Base-by-base conservation (phyloP, 2,113 vertebrate genomes). In the Dinomys branickii region DNA sequence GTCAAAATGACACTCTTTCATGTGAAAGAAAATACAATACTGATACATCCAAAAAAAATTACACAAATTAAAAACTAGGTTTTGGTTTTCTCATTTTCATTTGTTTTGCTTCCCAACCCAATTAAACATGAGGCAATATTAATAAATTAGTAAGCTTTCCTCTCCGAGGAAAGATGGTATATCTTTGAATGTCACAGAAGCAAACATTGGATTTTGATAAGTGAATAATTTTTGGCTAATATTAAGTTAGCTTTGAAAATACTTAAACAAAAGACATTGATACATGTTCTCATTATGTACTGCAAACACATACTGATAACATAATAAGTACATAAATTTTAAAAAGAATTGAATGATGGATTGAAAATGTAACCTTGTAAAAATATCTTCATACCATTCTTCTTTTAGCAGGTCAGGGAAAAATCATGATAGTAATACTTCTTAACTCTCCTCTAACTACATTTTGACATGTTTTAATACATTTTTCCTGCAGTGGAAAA, bases 191-290 rank as follows among this genome's bases (percentile, higher is more conserved):
- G 41, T 95, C 59, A 85, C 5, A 78, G 58, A 86, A 14, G 67
- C n/a, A 92, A 93, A 75, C 87, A 78, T 26, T 50, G n/a, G 33
- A 90, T 89, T 94, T 97, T 85, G 94, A 89, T 54, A 85, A 52
- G 19, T 56, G 84, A 77, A 63, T 82, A 78, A 54, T 73, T 91
- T 95, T 88, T 56, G 3, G 2, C 77, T 86, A 85, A n/a, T 94
- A 91, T 81, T 78, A 87, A 82, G 78, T 86, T 96, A 54, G 85
- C 22, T 86, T 78, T 96, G 86, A 58, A 22, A 83, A 24, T 78
- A 88, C 58, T 85, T 54, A 95, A 88, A 85, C 84, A 59, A 93
- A 59, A 94, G 9, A 92, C 86, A 82, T 58, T 28, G 38, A 44
- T 44, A 13, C 38, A 44, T 44, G 22, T 44, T 44, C 22, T 73